Conservation (phyloP, 2,888 invertebrate species). For the Diarsia brunnea region DNA sequence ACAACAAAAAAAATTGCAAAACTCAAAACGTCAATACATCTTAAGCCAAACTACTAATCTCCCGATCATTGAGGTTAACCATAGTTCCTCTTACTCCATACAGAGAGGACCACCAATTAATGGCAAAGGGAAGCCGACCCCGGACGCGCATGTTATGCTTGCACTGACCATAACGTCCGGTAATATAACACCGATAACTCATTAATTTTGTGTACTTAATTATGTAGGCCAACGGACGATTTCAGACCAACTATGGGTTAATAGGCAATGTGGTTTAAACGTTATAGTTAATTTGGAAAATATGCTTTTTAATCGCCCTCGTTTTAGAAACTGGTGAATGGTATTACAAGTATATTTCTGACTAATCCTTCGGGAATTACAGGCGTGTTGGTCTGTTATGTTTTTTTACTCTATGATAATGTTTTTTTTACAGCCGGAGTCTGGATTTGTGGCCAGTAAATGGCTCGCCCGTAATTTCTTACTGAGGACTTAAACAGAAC, state of each 20-base stretch:
- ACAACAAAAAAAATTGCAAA: not conserved
- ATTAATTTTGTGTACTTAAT: slow-evolving; percentile 51
- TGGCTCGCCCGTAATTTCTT: not conserved
- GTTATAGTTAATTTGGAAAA: not conserved
- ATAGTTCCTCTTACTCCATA: slow-evolving; percentile 23
- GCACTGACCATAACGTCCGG: slow-evolving; percentile 63
- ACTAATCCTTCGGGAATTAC: not conserved
- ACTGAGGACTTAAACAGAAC: not conserved
- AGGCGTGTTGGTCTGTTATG: not conserved
- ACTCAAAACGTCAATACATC: not conserved
- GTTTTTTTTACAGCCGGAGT: not conserved
- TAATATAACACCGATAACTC: slow-evolving; percentile 52
- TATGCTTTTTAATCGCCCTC: not conserved
- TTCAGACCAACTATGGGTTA: slow-evolving; percentile 24
- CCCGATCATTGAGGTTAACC: not conserved
- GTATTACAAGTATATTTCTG: no score
- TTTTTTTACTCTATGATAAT: not conserved
- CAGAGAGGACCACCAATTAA: slow-evolving; percentile 28
- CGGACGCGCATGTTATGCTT: slow-evolving; percentile 42
- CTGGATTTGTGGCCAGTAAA: no score
- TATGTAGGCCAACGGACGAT: slow-evolving; percentile 39
- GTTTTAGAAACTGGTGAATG: no score
- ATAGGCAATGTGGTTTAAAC: slow-evolving; percentile 44
- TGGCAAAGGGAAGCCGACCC: slow-evolving; percentile 50
- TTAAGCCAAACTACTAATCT: not conserved